Evolutionary conservation across 1,140 invertebrate genomes (phyloP).

Genomic region (Drosophila sp.): DNA sequence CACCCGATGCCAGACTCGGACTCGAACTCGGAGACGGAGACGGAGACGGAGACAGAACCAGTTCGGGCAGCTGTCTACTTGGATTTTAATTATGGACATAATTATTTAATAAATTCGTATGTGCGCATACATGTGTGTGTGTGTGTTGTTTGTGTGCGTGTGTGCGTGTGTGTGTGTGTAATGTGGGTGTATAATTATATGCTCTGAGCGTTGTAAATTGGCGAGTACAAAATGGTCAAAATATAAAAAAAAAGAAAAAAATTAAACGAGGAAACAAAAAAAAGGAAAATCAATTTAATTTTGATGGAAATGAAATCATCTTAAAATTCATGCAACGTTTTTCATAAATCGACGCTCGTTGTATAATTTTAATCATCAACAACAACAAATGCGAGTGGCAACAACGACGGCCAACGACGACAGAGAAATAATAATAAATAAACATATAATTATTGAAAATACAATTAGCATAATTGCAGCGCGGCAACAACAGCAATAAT

Average conservation of each 20-base stretch:
- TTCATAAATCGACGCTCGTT: slow-evolving; percentile 70
- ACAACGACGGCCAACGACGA: slow-evolving; percentile 1
- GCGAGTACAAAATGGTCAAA: slow-evolving; percentile 32
- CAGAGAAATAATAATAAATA: slow-evolving; percentile 77
- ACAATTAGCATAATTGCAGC: slow-evolving; percentile 78
- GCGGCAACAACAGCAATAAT: slow-evolving; percentile 28
- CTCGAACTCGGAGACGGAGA: background rate
- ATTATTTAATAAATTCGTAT: slow-evolving; percentile 72
- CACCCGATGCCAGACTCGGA: background rate
- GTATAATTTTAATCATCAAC: slow-evolving; percentile 74
- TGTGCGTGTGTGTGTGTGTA: slow-evolving; percentile 28
- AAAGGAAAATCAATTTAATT: slow-evolving; percentile 71
- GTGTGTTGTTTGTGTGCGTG: slow-evolving; percentile 5
- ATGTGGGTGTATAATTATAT: slow-evolving; percentile 63
- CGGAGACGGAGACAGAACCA: background rate
- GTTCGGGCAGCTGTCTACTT: slow-evolving; percentile 44
- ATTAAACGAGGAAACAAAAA: background rate
- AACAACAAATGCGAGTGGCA: slow-evolving; percentile 19
- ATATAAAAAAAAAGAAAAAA: slow-evolving; percentile 2
- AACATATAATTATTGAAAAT: slow-evolving; percentile 81
- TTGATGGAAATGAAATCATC: slow-evolving; percentile 72
- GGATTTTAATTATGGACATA: slow-evolving; percentile 76
- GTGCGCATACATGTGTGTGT: background rate
- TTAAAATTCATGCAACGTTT: slow-evolving; percentile 74
- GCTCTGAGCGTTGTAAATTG: slow-evolving; percentile 49